Evolutionary conservation across 1,140 invertebrate genomes (phyloP).

Genomic region (Aphaenogaster ashmeadi): DNA sequence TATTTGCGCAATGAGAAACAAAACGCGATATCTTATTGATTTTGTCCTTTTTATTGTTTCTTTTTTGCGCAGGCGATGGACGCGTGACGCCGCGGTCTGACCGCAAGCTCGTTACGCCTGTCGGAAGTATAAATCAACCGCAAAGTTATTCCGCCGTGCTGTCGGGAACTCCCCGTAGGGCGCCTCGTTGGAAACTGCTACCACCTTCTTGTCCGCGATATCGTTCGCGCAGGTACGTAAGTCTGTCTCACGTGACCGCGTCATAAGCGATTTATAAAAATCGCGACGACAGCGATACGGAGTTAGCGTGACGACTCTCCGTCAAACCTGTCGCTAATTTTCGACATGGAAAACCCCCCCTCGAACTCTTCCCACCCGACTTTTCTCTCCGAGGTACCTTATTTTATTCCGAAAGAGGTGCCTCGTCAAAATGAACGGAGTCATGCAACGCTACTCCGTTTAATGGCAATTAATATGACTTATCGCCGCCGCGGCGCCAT

Average conservation of each 20-base stretch:
- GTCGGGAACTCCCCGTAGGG: constrained; percentile 66
- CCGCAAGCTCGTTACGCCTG: constrained; percentile 76
- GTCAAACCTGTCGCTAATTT: constrained; percentile 11
- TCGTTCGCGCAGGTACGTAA: constrained; percentile 39
- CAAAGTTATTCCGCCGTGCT: constrained; percentile 71
- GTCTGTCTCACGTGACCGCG: constrained; percentile 3
- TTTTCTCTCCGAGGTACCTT: neutral
- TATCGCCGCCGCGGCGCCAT: constrained; percentile 17
- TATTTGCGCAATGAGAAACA: constrained; percentile 38
- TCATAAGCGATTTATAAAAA: constrained; percentile 50
- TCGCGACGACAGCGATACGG: neutral
- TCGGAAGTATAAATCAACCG: constrained; percentile 78
- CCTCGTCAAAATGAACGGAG: constrained; percentile 29
- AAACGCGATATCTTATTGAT: constrained; percentile 50
- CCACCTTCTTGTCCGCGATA: constrained; percentile 69
- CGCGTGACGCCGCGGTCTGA: constrained; percentile 60
- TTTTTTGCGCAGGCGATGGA: constrained; percentile 25
- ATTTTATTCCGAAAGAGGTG: neutral
- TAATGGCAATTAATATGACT: constrained; percentile 32
- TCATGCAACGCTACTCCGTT: constrained; percentile 34
- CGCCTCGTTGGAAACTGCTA: constrained; percentile 71
- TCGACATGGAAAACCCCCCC: neutral
- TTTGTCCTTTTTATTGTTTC: constrained; percentile 38
- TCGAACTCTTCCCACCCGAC: too few species aligned
- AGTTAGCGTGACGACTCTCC: neutral